phyloP scores from a whole-genome alignment of 2,888 invertebrate genomes.

The Eristalis arbustorum region DNA sequence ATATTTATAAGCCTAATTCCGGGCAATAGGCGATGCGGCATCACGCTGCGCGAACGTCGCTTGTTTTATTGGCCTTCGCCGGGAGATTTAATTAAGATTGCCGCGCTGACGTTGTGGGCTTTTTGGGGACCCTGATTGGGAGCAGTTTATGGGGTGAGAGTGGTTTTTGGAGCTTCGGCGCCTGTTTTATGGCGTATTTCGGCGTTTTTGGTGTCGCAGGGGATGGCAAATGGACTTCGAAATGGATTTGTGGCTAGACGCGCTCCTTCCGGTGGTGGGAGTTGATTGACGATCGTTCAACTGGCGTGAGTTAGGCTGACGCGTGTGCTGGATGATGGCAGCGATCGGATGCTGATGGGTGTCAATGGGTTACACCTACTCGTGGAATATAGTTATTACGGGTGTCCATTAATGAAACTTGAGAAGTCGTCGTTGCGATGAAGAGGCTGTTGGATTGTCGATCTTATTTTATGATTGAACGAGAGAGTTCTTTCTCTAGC shows the following conservation, averaged over 20 bases:
- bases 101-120: neutral
- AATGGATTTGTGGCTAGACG: neutral
- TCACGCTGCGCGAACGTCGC: constrained; percentile 41
- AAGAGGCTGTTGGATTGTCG: neutral
- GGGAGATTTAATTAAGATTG: constrained; percentile 54
- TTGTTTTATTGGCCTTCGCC: constrained; percentile 18
- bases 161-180: constrained; percentile 3
- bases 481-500: too few relatives aligned
- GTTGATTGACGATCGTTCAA: neutral
- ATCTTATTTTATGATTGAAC: too few relatives aligned
- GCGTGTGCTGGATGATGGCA: neutral
- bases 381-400: neutral
- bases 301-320: neutral
- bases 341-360: neutral
- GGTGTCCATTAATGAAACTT: neutral
- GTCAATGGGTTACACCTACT: neutral
- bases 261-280: neutral
- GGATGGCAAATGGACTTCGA: neutral
- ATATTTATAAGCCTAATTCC: constrained; percentile 48
- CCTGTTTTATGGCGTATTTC: constrained; percentile 8
- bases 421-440: neutral
- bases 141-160: constrained; percentile 14
- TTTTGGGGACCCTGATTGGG: constrained; percentile 9
- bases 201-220: neutral
- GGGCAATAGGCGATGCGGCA: constrained; percentile 15